A percentile compares a stretch with the other conserved stretches of the same genome.
These are phyloP conservation scores for Lasioglossum baleicum DNA, from an alignment of 1,140 invertebrate genomes.

Conservation along the genomic window DNA sequence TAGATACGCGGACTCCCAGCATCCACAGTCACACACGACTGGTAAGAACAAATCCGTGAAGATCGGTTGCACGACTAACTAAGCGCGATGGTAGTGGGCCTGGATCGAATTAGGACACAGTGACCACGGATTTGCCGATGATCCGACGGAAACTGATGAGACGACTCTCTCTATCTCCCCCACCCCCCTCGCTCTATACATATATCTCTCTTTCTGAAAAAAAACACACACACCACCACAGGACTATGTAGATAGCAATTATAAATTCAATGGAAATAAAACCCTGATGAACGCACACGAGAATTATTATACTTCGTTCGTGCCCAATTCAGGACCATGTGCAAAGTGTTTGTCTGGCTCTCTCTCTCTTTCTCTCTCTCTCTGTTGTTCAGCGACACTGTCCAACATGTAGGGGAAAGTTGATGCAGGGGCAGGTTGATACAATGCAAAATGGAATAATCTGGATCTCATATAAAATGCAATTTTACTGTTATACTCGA, in stretches of 20 bases:
- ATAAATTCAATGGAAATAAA: constrained; percentile 55
- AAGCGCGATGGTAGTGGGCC: constrained; percentile 16
- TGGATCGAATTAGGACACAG: not conserved
- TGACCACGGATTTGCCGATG: not conserved
- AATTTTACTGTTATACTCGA: too few species aligned
- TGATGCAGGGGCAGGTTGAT: too few species aligned
- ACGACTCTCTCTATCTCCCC: too few species aligned
- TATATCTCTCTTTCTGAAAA: too few species aligned
- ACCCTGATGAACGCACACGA: constrained; percentile 28
- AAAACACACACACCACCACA: not conserved
- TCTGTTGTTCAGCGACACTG: not conserved
- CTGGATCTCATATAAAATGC: too few species aligned
- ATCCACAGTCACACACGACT: constrained; percentile 55
- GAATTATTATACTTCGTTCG: constrained; percentile 33
- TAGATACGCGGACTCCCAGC: constrained; percentile 67
- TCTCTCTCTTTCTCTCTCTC: not conserved
- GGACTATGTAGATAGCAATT: constrained; percentile 42
- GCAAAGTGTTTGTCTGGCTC: not conserved
- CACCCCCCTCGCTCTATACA: too few species aligned
- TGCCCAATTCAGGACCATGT: constrained; percentile 23
- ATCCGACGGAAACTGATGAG: not conserved
- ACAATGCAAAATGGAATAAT: too few species aligned
- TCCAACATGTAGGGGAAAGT: too few species aligned
- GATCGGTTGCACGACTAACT: constrained; percentile 28
- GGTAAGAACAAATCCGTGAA: constrained; percentile 53